A percentile compares a stretch with the other conserved stretches of the same genome.
These are phyloP conservation scores for Enoplolaimus lenunculus DNA, from an alignment of 2,888 invertebrate species.

Conservation along the genomic window DNA sequence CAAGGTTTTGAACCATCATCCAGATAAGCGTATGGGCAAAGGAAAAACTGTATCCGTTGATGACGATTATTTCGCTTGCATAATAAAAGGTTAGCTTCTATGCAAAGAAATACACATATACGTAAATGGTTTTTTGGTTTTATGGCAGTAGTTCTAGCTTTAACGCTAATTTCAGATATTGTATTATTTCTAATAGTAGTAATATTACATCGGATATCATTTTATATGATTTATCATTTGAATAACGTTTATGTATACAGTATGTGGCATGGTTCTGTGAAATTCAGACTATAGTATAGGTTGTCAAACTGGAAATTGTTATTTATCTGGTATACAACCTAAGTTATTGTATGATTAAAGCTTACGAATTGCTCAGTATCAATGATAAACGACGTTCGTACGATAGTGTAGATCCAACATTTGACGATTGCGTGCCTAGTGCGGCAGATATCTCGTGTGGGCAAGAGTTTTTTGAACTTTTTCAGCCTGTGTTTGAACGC, in stretches of 20 bases:
- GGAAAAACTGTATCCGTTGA: constrained; percentile 78
- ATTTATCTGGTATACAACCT: too few relatives aligned
- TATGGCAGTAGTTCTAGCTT: too few relatives aligned
- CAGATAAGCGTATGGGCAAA: constrained; percentile 71
- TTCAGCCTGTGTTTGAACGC: constrained; percentile 46
- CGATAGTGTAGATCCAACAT: constrained; percentile 87
- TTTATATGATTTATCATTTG: too few relatives aligned
- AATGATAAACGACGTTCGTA: constrained; percentile 68
- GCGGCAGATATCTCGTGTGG: constrained; percentile 54
- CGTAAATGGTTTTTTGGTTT: neutral
- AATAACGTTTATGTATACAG: too few relatives aligned
- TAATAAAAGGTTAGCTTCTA: constrained; percentile 58
- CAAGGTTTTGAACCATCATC: constrained; percentile 85
- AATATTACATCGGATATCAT: too few relatives aligned
- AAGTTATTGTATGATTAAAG: too few relatives aligned
- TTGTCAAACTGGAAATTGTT: too few relatives aligned
- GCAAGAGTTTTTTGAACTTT: constrained; percentile 57
- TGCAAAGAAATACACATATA: neutral
- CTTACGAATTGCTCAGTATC: constrained; percentile 76
- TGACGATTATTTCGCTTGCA: constrained; percentile 89
- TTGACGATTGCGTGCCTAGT: constrained; percentile 72
- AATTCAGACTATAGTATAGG: too few relatives aligned
- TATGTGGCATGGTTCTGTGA: too few relatives aligned
- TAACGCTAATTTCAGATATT: too few relatives aligned
- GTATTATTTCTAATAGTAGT: too few relatives aligned